phyloP scores from a whole-genome alignment of 2,888 invertebrate species.

The Formica aserva region DNA sequence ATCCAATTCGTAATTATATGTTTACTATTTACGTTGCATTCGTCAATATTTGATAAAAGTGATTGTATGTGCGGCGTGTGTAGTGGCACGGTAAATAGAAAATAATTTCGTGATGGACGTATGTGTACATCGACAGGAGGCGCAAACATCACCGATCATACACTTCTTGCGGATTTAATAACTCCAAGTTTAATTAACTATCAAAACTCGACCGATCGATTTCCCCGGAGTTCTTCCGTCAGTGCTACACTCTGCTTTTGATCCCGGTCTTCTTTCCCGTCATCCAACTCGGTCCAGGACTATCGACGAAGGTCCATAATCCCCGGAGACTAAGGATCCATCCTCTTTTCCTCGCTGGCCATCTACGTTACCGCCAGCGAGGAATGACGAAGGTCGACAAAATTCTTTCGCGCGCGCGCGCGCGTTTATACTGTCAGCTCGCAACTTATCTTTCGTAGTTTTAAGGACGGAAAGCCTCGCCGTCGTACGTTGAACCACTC shows the following conservation, averaged over 20 bases:
- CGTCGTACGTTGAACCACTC: conserved; percentile 61
- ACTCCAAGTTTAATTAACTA: conserved; percentile 84
- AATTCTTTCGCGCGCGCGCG: conserved; percentile 60
- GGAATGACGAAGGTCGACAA: conserved; percentile 58
- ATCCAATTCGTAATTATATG: conserved; percentile 46
- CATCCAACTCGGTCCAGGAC: conserved; percentile 56
- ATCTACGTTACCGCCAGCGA: conserved; percentile 30
- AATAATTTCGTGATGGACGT: conserved; percentile 46
- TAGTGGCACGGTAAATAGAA: conserved; percentile 36
- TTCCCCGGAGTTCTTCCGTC: conserved; percentile 75
- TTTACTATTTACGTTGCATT: conserved; percentile 41
- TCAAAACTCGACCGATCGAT: conserved; percentile 82
- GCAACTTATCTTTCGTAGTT: conserved; percentile 53
- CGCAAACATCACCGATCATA: conserved; percentile 58
- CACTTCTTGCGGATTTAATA: conserved; percentile 83
- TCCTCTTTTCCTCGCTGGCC: conserved; percentile 22
- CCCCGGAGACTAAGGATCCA: conserved; percentile 65
- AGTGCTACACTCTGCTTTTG: conserved; percentile 61
- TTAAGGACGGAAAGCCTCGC: conserved; percentile 59
- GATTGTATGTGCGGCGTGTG: conserved; percentile 8
- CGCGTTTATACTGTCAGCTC: conserved; percentile 44
- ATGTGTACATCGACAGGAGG: conserved; percentile 34
- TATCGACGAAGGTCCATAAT: conserved; percentile 67
- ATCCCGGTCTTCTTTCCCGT: conserved; percentile 53
- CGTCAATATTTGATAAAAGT: conserved; percentile 55